Conservation (phyloP, 2,888 invertebrate species). For the Dromius quadrimaculatus region DNA sequence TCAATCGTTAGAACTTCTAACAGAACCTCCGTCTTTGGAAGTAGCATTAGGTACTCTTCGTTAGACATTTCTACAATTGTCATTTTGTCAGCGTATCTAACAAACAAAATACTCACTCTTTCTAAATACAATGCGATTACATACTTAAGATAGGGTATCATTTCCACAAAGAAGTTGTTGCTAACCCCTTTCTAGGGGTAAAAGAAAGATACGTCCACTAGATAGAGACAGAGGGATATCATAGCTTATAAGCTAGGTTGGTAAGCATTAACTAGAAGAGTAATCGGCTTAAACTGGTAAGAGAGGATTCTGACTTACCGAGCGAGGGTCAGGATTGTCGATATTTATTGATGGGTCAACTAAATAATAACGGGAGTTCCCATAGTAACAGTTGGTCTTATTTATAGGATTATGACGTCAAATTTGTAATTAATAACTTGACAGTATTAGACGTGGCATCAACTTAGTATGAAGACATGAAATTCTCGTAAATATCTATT, state of each 20-base stretch:
- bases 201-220: not conserved
- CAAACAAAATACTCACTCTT: not conserved
- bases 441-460: no score
- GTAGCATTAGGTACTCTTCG: no score
- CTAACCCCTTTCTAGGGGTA: not conserved
- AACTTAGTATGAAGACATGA: no score
- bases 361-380: no score
- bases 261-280: not conserved
- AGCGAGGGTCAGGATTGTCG: not conserved
- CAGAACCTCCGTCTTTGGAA: no score
- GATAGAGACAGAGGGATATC: not conserved
- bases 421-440: no score
- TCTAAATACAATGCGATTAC: slow-evolving; percentile 1
- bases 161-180: not conserved
- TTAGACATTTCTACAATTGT: not conserved
- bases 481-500: no score
- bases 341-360: no score
- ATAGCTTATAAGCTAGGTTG: not conserved
- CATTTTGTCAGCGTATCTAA: no score
- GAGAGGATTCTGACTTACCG: slow-evolving; percentile 3
- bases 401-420: no score
- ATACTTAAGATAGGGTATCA: slow-evolving; percentile 4
- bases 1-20: no score
- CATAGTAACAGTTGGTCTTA: no score
- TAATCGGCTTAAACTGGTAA: slow-evolving; percentile 16